Evolutionary conservation across 2,797 vertebrate species (phyloP).

Genomic region (Channallabes apus): DNA sequence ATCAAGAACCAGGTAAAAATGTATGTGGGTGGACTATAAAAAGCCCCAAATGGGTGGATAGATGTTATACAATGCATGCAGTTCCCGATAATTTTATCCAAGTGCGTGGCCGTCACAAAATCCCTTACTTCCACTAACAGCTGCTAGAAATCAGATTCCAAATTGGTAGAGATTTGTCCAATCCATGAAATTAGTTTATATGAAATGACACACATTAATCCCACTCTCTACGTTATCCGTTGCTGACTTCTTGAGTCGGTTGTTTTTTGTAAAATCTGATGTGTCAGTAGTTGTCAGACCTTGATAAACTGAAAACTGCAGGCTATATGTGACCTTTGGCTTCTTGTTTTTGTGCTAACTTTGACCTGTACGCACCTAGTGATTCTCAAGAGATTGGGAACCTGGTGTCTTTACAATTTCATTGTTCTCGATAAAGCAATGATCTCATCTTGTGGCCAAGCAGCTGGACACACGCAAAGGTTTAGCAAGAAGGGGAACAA

Average conservation of each 20-base stretch:
- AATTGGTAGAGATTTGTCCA: background rate
- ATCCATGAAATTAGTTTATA: background rate
- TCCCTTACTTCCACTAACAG: background rate
- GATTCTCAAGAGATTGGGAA: constrained; percentile 70
- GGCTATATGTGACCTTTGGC: constrained; percentile 66
- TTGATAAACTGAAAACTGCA: constrained; percentile 47
- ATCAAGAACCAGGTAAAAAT: background rate
- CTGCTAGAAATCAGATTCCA: background rate
- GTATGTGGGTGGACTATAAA: background rate
- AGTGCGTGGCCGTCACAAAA: background rate
- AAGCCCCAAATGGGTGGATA: background rate
- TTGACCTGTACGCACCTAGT: constrained; percentile 69
- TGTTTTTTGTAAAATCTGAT: background rate
- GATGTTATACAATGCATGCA: background rate
- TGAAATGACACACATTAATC: background rate
- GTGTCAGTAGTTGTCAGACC: constrained; percentile 7
- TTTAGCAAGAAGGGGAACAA: constrained; percentile 69
- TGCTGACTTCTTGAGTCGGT: background rate
- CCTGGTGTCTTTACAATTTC: constrained; percentile 45
- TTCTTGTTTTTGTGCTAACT: constrained; percentile 71
- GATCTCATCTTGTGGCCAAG: constrained; percentile 69
- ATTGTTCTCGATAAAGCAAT: constrained; percentile 67
- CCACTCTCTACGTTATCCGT: background rate
- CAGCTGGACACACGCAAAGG: constrained; percentile 70
- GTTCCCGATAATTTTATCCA: background rate